Conservation (phyloP, 2,888 invertebrate genomes). For the Archips xylosteana region DNA sequence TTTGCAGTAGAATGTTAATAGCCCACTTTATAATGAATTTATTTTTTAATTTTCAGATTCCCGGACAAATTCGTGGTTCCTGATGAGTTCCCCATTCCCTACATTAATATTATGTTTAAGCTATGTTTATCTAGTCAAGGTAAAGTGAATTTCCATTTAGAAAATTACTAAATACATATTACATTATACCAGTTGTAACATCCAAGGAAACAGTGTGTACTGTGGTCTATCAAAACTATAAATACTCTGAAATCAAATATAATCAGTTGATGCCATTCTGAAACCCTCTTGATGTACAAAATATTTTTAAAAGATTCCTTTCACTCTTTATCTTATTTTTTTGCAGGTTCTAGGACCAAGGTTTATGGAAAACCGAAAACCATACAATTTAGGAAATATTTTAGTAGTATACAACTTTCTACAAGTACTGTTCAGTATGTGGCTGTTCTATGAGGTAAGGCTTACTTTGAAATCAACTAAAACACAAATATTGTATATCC, state of each 20-base stretch:
- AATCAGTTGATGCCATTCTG: neutral
- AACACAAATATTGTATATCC: slow-evolving; percentile 4
- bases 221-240: too few species aligned
- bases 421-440: slow-evolving; percentile 96
- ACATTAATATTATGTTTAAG: slow-evolving; percentile 95
- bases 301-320: neutral
- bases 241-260: neutral
- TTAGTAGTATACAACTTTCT: slow-evolving; percentile 93
- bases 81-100: slow-evolving; percentile 97
- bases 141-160: slow-evolving; percentile 55
- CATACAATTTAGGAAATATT: slow-evolving; percentile 91
- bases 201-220: neutral
- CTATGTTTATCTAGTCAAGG: slow-evolving; percentile 96
- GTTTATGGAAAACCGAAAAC: slow-evolving; percentile 96
- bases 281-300: neutral
- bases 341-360: slow-evolving; percentile 93
- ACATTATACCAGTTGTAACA: neutral
- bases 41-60: slow-evolving; percentile 87
- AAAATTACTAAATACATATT: slow-evolving; percentile 18
- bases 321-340: slow-evolving; percentile 43
- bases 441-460: slow-evolving; percentile 96
- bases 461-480: slow-evolving; percentile 3
- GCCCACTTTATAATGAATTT: neutral
- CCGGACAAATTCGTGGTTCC: slow-evolving; percentile 95
- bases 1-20: too few species aligned